Percentiles rank a stretch among this genome's conserved stretches.
These are phyloP conservation scores for Spisula subtruncata DNA, from an alignment of 2,888 invertebrate genomes.

Conservation along the genomic window DNA sequence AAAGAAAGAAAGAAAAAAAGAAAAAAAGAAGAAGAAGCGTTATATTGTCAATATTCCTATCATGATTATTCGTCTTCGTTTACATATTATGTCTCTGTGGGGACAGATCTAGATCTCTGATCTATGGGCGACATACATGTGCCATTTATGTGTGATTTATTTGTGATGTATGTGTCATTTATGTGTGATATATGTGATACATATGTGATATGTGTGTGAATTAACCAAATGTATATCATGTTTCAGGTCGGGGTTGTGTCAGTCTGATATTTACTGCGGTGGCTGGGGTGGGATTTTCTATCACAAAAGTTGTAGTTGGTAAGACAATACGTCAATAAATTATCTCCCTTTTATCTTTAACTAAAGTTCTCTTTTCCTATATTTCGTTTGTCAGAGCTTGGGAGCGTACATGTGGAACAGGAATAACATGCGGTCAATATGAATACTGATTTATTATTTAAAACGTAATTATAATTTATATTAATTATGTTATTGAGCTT, in stretches of 20 bases:
- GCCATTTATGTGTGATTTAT: background rate
- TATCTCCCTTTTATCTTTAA: too few relatives aligned
- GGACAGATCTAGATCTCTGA: background rate
- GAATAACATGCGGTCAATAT: too few relatives aligned
- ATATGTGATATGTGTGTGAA: background rate
- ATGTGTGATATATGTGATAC: too few relatives aligned
- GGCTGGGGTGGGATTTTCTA: conserved; percentile 33
- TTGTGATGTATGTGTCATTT: background rate
- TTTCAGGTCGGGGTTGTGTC: conserved; percentile 38
- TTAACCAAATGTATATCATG: background rate
- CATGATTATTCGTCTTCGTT: background rate
- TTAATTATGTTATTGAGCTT: too few relatives aligned
- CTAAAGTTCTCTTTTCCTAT: too few relatives aligned
- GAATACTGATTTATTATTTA: too few relatives aligned
- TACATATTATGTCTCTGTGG: background rate
- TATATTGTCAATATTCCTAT: too few relatives aligned
- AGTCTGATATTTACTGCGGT: conserved; percentile 20
- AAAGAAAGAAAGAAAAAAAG: too few relatives aligned
- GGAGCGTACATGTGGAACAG: too few relatives aligned
- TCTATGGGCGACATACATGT: background rate
- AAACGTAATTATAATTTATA: too few relatives aligned
- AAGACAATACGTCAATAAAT: background rate
- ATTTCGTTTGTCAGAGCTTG: too few relatives aligned
- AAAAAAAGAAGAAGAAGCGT: too few relatives aligned
- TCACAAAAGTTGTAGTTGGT: conserved; percentile 44